Percentiles rank a stretch among this genome's conserved stretches.
Evolutionary conservation across 2,113 vertebrate species (phyloP).

Genomic region (Actenoides lindsayi): DNA sequence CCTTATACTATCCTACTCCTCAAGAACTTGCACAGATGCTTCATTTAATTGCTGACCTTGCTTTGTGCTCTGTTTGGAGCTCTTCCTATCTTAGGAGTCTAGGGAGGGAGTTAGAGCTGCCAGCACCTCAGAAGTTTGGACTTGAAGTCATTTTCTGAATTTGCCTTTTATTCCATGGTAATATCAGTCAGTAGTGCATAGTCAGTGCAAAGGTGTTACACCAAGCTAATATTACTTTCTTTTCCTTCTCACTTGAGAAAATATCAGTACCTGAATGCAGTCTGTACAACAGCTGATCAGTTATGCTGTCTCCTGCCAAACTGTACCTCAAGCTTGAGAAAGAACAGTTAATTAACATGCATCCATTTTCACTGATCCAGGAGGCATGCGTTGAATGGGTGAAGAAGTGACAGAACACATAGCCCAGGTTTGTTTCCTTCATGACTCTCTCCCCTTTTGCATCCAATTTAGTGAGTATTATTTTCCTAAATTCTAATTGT

Average conservation of each 20-base stretch:
- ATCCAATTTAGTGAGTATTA: not conserved
- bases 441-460: not conserved
- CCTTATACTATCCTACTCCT: not conserved
- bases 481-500: not conserved
- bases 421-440: not conserved
- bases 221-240: not conserved
- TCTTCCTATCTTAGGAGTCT: not conserved
- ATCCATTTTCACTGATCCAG: not conserved
- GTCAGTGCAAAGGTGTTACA: not conserved
- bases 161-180: not conserved
- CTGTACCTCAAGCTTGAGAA: not conserved
- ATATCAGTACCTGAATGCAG: not conserved
- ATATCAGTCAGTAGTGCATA: not conserved
- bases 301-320: not conserved
- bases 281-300: not conserved
- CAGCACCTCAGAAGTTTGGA: not conserved
- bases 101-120: not conserved
- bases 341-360: not conserved
- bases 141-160: not conserved
- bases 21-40: not conserved
- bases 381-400: not conserved
- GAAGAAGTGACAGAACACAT: not conserved
- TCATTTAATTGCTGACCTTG: not conserved
- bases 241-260: not conserved
- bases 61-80: not conserved